phyloP scores from a whole-genome alignment of 2,797 vertebrate genomes.

The Aselliscus stoliczkanus region DNA sequence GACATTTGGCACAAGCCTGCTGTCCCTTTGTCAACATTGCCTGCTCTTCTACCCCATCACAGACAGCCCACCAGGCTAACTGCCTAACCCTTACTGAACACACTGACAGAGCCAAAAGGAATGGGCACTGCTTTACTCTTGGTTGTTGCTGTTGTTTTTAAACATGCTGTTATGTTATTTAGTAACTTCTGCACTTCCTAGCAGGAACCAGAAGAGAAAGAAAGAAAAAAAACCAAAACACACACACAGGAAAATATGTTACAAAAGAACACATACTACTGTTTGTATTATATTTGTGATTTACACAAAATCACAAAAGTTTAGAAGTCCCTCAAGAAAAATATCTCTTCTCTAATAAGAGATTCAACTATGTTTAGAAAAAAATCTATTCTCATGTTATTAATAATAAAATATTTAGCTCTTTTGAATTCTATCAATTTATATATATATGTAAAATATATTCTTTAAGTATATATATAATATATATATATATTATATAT shows the following conservation, averaged over 20 bases:
- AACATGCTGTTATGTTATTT: background rate
- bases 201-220: background rate
- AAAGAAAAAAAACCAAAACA: background rate
- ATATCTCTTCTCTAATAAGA: background rate
- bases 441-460: no score
- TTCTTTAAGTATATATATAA: no score
- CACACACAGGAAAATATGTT: background rate
- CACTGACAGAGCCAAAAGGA: background rate
- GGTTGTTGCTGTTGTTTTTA: background rate
- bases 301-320: background rate
- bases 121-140: background rate
- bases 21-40: background rate
- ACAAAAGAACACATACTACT: background rate
- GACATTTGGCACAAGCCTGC: background rate
- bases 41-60: no score
- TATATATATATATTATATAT: no score
- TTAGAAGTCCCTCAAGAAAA: background rate
- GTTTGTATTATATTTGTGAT: background rate
- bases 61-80: background rate
- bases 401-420: slow-evolving; percentile 22
- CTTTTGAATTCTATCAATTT: background rate
- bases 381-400: background rate
- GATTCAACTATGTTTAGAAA: slow-evolving; percentile 15
- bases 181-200: background rate
- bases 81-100: background rate